phyloP scores from a whole-genome alignment of 2,113 vertebrate species.

The Corvus moneduloides region DNA sequence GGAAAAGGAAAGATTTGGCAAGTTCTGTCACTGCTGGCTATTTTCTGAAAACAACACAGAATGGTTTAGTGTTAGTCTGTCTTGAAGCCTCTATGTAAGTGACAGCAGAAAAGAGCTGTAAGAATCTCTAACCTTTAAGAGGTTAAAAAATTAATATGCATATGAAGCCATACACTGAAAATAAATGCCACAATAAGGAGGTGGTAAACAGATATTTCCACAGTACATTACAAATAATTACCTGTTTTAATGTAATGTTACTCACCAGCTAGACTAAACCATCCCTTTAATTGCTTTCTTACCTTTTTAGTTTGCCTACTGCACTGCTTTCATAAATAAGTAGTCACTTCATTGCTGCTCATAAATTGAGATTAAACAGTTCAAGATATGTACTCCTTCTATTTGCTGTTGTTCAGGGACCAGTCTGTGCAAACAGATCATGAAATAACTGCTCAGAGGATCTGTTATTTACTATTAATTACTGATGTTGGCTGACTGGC shows the following conservation, averaged over 20 bases:
- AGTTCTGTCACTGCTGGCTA: neutral
- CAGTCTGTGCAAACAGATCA: neutral
- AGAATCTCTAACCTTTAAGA: neutral
- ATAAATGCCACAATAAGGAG: neutral
- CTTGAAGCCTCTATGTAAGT: neutral
- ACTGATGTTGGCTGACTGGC: neutral
- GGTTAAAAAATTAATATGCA: neutral
- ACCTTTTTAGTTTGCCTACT: neutral
- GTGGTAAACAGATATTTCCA: neutral
- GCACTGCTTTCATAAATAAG: neutral
- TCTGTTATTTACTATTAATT: neutral
- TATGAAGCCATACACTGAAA: neutral
- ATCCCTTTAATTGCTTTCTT: neutral
- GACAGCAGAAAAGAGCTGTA: neutral
- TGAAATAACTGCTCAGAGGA: neutral
- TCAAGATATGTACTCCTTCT: neutral
- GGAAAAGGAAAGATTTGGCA: conserved; percentile 31
- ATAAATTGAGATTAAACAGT: neutral
- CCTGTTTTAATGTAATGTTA: neutral
- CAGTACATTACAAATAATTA: neutral
- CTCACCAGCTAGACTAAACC: neutral
- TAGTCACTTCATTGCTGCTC: neutral
- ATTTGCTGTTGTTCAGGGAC: neutral
- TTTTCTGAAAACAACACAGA: neutral
- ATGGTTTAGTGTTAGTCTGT: accelerated